Conservation (phyloP, 2,888 invertebrate species). For the Pollenia griseotomentosa region DNA sequence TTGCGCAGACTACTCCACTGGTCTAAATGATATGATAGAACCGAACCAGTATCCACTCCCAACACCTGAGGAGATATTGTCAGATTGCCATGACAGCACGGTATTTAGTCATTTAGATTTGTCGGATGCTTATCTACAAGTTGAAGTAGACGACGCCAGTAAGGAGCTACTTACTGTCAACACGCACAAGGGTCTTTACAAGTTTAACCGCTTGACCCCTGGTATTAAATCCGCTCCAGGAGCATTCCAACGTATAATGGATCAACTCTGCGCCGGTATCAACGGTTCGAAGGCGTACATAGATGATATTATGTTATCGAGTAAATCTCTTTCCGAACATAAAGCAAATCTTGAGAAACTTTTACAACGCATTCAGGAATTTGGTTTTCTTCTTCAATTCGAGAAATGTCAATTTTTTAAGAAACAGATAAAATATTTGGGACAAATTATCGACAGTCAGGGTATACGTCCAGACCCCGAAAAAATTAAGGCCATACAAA, state of each 20-base stretch:
- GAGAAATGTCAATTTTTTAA: not conserved
- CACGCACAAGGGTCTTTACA: constrained; percentile 40
- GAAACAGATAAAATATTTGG: not conserved
- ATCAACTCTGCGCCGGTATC: constrained; percentile 63
- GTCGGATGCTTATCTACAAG: constrained; percentile 74
- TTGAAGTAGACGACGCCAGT: constrained; percentile 66
- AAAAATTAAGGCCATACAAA: no score
- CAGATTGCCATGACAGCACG: constrained; percentile 53
- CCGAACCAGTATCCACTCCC: constrained; percentile 71
- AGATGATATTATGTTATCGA: no score
- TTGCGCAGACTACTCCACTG: constrained; percentile 74
- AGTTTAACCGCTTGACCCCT: constrained; percentile 68
- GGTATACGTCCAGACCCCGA: constrained; percentile 15
- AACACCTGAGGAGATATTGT: constrained; percentile 71
- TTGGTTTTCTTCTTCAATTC: constrained; percentile 28
- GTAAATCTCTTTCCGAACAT: no score
- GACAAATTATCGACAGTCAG: constrained; percentile 23
- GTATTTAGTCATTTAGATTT: constrained; percentile 69
- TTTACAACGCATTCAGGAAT: constrained; percentile 30
- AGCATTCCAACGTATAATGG: not conserved
- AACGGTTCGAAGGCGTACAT: constrained; percentile 33
- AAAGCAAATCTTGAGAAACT: constrained; percentile 10
- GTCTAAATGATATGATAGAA: constrained; percentile 69
- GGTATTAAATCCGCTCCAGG: constrained; percentile 74
- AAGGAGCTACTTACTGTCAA: no score